A percentile compares a stretch with the other conserved stretches of the same genome.
These are phyloP conservation scores for Siderastrea radians DNA, from an alignment of 92 coral and sea anemone genomes.

Conservation along the genomic window DNA sequence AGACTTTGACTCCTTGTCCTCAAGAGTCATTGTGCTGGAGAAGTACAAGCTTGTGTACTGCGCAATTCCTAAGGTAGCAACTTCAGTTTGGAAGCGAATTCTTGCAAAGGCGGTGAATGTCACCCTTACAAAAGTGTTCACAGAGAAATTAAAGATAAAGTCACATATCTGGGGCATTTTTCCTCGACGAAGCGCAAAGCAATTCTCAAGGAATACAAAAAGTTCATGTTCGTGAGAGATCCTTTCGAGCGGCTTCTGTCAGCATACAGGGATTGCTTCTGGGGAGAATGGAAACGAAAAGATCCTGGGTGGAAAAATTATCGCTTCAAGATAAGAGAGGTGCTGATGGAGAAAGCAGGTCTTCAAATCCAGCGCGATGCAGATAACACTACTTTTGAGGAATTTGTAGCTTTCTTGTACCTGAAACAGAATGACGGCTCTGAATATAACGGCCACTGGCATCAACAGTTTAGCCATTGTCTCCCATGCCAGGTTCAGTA, in stretches of 20 bases:
- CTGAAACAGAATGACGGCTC: not conserved
- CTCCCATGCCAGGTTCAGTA: not conserved
- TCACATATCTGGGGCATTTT: constrained; percentile 5
- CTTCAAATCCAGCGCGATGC: not conserved
- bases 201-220: constrained; percentile 19
- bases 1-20: not conserved
- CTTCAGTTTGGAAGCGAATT: constrained; percentile 14
- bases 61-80: constrained; percentile 6
- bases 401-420: not conserved
- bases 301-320: not conserved
- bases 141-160: not conserved
- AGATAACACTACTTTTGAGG: constrained; percentile 19
- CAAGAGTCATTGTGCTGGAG: constrained; percentile 6
- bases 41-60: constrained; percentile 24
- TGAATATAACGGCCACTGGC: not conserved
- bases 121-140: constrained; percentile 5
- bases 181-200: not conserved
- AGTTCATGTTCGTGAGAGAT: constrained; percentile 34
- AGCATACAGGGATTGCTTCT: constrained; percentile 14
- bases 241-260: constrained; percentile 23
- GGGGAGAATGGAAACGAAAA: not conserved
- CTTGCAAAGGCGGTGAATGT: constrained; percentile 2
- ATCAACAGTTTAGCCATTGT: not conserved
- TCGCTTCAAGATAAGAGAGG: not conserved
- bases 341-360: not conserved